These are phyloP conservation scores for Streblospio benedicti DNA, from an alignment of 1,140 invertebrate species.

Conservation along the genomic window DNA sequence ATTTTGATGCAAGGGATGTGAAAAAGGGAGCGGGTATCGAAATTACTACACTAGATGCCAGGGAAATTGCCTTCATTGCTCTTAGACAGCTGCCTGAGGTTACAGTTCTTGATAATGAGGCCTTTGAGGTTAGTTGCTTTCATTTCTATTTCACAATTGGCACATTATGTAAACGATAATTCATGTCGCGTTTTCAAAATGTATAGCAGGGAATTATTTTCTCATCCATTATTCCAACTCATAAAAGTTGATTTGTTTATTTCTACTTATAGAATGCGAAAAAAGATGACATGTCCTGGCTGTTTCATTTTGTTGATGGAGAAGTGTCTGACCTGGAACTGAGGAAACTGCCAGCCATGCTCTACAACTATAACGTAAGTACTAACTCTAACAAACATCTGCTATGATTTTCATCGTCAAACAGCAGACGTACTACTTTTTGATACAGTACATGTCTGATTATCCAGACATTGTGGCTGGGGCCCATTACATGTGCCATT, in stretches of 20 bases:
- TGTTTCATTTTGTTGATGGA: slow-evolving; percentile 60
- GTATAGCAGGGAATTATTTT: slow-evolving; percentile 30
- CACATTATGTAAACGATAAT: neutral
- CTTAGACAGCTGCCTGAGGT: slow-evolving; percentile 42
- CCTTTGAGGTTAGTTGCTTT: slow-evolving; percentile 28
- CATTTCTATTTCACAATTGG: neutral
- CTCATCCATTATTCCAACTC: too few relatives aligned
- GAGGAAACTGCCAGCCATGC: slow-evolving; percentile 53
- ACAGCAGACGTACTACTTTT: neutral
- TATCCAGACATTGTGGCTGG: neutral
- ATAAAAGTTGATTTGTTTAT: too few relatives aligned
- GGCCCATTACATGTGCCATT: neutral
- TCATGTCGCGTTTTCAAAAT: neutral
- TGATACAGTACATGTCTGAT: neutral
- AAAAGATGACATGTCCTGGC: slow-evolving; percentile 48
- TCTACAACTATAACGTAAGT: slow-evolving; percentile 55
- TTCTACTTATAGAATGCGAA: slow-evolving; percentile 31
- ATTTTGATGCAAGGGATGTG: slow-evolving; percentile 45
- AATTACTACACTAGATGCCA: slow-evolving; percentile 36
- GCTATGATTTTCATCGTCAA: neutral
- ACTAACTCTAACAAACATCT: neutral
- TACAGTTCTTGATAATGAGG: slow-evolving; percentile 28
- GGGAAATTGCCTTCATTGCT: slow-evolving; percentile 35
- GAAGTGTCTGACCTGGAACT: slow-evolving; percentile 51
- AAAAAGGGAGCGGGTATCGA: slow-evolving; percentile 32